Percentiles rank a stretch among this genome's conserved stretches.
Conservation (phyloP, 2,888 invertebrate genomes). For the Boloria selene region DNA sequence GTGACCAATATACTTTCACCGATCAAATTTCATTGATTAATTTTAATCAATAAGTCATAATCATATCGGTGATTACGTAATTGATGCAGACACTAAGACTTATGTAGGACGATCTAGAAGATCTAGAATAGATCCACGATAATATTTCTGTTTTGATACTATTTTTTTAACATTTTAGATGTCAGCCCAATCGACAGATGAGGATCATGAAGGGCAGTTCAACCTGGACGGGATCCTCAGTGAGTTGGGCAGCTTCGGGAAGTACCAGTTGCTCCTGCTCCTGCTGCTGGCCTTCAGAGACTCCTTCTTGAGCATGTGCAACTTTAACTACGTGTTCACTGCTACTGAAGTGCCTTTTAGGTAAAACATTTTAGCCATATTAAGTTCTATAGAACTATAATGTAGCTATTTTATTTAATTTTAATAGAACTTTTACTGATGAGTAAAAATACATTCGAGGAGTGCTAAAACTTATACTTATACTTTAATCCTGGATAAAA, state of each 20-base stretch:
- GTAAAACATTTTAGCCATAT: slow-evolving; percentile 49
- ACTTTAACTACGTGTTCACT: slow-evolving; percentile 81
- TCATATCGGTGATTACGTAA: too few species aligned
- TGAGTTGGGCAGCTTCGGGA: slow-evolving; percentile 82
- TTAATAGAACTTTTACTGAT: too few species aligned
- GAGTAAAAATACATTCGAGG: too few species aligned
- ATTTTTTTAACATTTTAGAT: slow-evolving; percentile 44
- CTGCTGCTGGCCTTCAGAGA: slow-evolving; percentile 80
- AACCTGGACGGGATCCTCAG: slow-evolving; percentile 77
- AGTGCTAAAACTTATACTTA: too few species aligned
- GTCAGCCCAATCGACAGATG: slow-evolving; percentile 46
- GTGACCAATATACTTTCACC: too few species aligned
- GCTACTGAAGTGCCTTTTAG: slow-evolving; percentile 80
- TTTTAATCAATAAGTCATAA: too few species aligned
- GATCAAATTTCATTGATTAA: too few species aligned
- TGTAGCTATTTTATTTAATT: too few species aligned
- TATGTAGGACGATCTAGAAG: too few species aligned
- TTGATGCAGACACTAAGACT: too few species aligned
- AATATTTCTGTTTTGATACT: not conserved
- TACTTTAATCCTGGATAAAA: too few species aligned
- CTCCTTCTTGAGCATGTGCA: slow-evolving; percentile 78
- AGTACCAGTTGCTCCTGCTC: slow-evolving; percentile 80
- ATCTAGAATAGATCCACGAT: too few species aligned
- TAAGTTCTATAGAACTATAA: not conserved
- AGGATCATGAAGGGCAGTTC: slow-evolving; percentile 54